Evolutionary conservation across 30 jellyfish, hydroid and myxozoan genomes (phyloP), one percentile per base, ranked within the genome.

Genomic region (Rhopilema esculentum): DNA sequence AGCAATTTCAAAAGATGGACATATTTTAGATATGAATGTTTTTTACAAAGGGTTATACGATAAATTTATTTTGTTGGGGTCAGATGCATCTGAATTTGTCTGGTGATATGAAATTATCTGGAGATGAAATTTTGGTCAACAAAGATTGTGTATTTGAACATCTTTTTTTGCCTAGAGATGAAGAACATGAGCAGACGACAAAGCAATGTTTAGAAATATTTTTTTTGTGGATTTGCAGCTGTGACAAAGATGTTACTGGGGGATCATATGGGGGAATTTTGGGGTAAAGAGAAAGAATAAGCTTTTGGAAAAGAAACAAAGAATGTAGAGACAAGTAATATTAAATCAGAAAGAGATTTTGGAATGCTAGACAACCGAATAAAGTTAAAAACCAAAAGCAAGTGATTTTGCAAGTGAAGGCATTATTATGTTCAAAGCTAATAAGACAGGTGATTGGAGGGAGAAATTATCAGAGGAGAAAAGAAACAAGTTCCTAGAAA

Each of bases 321-420:
- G 26, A 72, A 71, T 85, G 94, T 85, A 19, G 28, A 26, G 50
- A 85, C 24, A 27, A 72, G 82, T 20, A 84, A 84, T 84, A 90
- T 57, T 19, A 1, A 8, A 15, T 9, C 88, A 7, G 93, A 84
- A 40, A 26, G 89, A 24, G 89, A 72, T 28, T 72, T 84, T 71
- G 92, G 89, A 16, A 69, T 83, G 89, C 64, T 83, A 16, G 88
- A 83, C 49, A 16, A 83, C 49, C 23, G 4, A 4, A 83, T 32
- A n/a, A 66, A 22, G 0, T 21, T 61, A 2, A 8, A 69, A 69
- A 40, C 92, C 88, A 48, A 68, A 69, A 49, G 92, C 92, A 12
- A 69, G 66, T 9, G 67, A 69, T 33, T 27, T 70, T 17, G 92
- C 88, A 1, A 29, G 24, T 18, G 92, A 68, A 30, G 92, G 92